Evolutionary conservation across 1,140 invertebrate species (phyloP).

Genomic region (Drosophila pandora): DNA sequence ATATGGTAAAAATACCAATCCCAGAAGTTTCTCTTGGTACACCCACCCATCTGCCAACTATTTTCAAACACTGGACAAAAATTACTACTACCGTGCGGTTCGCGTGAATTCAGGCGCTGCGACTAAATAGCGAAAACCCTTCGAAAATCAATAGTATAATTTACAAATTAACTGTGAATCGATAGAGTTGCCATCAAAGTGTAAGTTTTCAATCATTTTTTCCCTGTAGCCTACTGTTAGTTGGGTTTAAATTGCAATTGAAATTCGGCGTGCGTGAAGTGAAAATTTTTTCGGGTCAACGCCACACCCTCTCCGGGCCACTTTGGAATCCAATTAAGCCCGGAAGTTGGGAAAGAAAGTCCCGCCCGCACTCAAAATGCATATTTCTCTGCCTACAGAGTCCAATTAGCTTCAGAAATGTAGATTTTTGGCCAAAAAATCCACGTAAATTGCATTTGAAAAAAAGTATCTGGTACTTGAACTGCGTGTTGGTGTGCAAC

Average conservation of each 20-base stretch:
- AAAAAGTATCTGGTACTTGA: constrained; percentile 54
- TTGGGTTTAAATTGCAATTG: constrained; percentile 29
- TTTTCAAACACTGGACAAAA: constrained; percentile 21
- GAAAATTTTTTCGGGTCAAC: constrained; percentile 81
- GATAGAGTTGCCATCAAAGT: constrained; percentile 50
- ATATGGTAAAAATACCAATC: not conserved
- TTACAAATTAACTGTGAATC: constrained; percentile 50
- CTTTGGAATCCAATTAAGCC: constrained; percentile 66
- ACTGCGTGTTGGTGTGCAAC: constrained; percentile 14
- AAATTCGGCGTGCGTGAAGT: constrained; percentile 52
- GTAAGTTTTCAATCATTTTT: constrained; percentile 60
- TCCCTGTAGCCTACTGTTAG: constrained; percentile 3
- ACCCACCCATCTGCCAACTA: constrained; percentile 49
- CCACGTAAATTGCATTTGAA: constrained; percentile 33
- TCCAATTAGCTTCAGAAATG: constrained; percentile 15
- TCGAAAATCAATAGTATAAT: constrained; percentile 63
- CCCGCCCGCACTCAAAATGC: constrained; percentile 1
- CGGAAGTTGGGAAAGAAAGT: constrained; percentile 31
- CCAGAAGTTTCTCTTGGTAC: not conserved
- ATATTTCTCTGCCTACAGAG: constrained; percentile 25
- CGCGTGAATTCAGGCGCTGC: constrained; percentile 54
- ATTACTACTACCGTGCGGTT: constrained; percentile 51
- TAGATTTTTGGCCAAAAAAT: not conserved
- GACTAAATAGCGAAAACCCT: constrained; percentile 47
- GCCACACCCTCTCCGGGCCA: constrained; percentile 71